phyloP scores from a whole-genome alignment of 2,888 invertebrate species.

The Vanessa cardui region DNA sequence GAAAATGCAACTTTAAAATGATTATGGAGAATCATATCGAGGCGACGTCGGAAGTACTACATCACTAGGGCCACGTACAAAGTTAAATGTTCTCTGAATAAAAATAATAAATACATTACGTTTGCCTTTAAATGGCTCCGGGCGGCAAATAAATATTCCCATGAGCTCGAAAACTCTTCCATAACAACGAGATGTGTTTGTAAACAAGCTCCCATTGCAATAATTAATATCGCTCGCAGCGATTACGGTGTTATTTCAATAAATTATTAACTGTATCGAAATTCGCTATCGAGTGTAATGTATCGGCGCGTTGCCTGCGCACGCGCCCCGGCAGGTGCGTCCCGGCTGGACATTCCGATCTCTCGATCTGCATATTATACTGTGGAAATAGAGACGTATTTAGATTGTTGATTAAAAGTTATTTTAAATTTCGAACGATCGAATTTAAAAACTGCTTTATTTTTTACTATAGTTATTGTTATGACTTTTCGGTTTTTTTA shows the following conservation, averaged over 20 bases:
- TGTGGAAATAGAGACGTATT: background rate
- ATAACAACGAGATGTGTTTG: slow-evolving; percentile 3
- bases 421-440: background rate
- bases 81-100: background rate
- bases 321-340: slow-evolving; percentile 40
- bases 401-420: background rate
- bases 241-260: slow-evolving; percentile 31
- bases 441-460: background rate
- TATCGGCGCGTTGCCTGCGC: slow-evolving; percentile 29
- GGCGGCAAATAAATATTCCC: slow-evolving; percentile 1
- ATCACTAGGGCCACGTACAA: no score
- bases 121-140: background rate
- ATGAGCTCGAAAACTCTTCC: slow-evolving; percentile 1
- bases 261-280: slow-evolving; percentile 38
- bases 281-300: slow-evolving; percentile 36
- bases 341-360: slow-evolving; percentile 25
- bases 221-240: slow-evolving; percentile 26
- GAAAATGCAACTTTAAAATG: no score
- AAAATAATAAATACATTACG: background rate
- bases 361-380: slow-evolving; percentile 24
- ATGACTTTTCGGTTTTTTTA: no score
- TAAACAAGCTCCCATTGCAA: slow-evolving; percentile 4
- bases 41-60: no score
- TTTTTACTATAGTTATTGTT: no score
- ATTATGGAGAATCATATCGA: no score